phyloP scores from a whole-genome alignment of 2,797 vertebrate species.

The Sarcoramphus papa region DNA sequence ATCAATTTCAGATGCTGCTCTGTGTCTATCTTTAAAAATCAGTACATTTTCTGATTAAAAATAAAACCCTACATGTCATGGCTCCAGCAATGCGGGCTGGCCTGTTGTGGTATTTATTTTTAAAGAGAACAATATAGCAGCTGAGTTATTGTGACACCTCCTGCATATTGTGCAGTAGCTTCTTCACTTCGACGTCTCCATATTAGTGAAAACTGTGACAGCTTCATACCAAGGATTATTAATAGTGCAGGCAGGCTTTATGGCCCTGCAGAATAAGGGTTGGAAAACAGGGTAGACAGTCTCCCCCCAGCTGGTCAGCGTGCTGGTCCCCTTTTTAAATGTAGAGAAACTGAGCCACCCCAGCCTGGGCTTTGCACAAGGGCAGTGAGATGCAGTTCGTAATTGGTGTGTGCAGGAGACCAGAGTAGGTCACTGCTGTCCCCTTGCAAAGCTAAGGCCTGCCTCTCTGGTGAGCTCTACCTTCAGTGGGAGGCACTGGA shows the following conservation, averaged over 20 bases:
- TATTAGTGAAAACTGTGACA: conserved; percentile 45
- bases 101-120: conserved; percentile 55
- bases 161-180: conserved; percentile 18
- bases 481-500: background rate
- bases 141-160: conserved; percentile 47
- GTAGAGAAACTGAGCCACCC: background rate
- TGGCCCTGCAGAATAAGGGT: background rate
- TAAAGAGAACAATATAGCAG: conserved; percentile 43
- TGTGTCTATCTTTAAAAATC: background rate
- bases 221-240: conserved; percentile 27
- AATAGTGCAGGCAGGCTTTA: conserved; percentile 8
- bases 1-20: background rate
- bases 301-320: background rate
- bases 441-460: background rate
- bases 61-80: background rate
- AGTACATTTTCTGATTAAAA: conserved; percentile 33
- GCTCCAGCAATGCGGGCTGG: background rate
- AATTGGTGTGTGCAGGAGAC: background rate
- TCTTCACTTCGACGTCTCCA: conserved; percentile 20
- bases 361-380: background rate
- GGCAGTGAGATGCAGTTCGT: background rate
- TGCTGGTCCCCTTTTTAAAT: background rate
- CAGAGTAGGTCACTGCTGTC: background rate
- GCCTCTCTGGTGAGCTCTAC: background rate
- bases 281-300: background rate